phyloP scores from a whole-genome alignment of 2,113 vertebrate genomes.

The Hyaena hyaena region DNA sequence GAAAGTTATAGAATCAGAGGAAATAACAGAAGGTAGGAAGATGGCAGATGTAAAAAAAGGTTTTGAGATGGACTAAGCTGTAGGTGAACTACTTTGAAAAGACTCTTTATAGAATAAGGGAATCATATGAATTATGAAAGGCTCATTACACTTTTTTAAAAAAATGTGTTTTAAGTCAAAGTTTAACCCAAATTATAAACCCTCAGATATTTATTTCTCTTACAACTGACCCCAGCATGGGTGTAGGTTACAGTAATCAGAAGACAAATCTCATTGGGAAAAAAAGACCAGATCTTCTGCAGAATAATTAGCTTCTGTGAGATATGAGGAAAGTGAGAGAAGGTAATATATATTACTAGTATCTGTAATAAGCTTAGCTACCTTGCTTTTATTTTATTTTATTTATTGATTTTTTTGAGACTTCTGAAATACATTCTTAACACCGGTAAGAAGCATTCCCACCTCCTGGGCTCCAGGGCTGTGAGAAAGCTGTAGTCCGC shows the following conservation, averaged over 20 bases:
- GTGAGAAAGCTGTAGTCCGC: no score
- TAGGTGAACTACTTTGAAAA: constrained; percentile 56
- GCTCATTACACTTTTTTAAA: constrained; percentile 55
- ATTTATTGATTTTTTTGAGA: no score
- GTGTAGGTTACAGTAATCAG: constrained; percentile 17
- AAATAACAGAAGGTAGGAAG: constrained; percentile 86
- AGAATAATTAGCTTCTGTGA: constrained; percentile 10
- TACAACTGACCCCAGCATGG: background rate
- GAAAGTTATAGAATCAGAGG: constrained; percentile 82
- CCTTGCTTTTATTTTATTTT: background rate
- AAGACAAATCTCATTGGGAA: background rate
- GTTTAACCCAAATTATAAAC: background rate
- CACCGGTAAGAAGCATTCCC: no score
- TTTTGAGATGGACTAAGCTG: constrained; percentile 73
- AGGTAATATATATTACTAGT: background rate
- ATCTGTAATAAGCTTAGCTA: background rate
- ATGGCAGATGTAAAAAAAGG: constrained; percentile 50
- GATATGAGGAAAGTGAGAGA: background rate
- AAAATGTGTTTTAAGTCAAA: constrained; percentile 7
- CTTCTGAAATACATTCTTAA: no score
- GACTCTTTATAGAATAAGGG: constrained; percentile 69
- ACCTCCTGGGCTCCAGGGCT: no score
- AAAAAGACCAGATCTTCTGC: background rate
- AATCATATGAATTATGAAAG: constrained; percentile 70
- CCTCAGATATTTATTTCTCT: constrained; percentile 29